phyloP scores from a whole-genome alignment of 2,888 invertebrate species.

The Melanostoma scalare region DNA sequence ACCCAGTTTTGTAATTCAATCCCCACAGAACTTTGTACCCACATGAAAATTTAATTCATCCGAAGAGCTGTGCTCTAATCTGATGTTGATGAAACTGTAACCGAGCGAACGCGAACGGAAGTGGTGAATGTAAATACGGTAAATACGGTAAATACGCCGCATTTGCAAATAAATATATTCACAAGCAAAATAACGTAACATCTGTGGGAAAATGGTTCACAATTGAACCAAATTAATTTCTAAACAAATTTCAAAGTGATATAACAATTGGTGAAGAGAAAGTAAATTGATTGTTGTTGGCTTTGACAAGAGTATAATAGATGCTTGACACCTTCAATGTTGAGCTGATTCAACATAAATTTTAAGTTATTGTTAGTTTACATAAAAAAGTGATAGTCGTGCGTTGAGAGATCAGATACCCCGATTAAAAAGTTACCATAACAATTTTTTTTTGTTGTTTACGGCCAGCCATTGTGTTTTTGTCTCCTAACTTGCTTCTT shows the following conservation, averaged over 20 bases:
- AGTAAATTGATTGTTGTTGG: background rate
- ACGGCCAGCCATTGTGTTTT: no score
- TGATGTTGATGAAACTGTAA: background rate
- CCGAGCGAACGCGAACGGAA: slow-evolving; percentile 1
- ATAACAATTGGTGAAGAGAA: background rate
- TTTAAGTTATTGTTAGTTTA: no score
- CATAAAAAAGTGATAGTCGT: no score
- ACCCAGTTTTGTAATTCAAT: background rate
- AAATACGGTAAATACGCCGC: background rate
- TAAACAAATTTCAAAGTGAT: background rate
- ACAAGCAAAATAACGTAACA: slow-evolving; percentile 1
- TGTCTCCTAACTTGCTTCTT: no score
- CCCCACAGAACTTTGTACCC: background rate
- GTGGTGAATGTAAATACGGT: background rate
- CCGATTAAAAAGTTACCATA: no score
- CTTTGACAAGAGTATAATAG: no score
- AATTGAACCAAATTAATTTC: slow-evolving; percentile 17
- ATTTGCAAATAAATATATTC: slow-evolving; percentile 14
- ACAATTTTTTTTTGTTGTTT: no score
- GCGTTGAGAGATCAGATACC: no score
- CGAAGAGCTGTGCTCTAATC: background rate
- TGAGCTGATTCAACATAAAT: no score
- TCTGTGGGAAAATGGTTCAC: slow-evolving; percentile 25
- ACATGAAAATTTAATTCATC: background rate
- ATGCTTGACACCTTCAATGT: no score